A percentile compares a stretch with the other conserved stretches of the same genome.
Evolutionary conservation across 2,888 invertebrate genomes (phyloP).

Genomic region (Petrolisthes cinctipes): DNA sequence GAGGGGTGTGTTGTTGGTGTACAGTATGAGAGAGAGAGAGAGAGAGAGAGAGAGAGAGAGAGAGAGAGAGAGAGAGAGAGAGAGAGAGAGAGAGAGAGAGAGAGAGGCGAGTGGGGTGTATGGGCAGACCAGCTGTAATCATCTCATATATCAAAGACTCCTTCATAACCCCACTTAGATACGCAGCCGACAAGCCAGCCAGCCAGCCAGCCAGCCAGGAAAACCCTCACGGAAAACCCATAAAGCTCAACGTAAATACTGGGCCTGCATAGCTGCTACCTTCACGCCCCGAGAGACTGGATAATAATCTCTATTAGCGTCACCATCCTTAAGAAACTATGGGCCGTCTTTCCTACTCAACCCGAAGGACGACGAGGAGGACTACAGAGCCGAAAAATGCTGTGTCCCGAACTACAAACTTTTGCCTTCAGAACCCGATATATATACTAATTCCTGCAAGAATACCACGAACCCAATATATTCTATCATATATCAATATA

Average conservation of each 20-base stretch:
- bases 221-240: not conserved
- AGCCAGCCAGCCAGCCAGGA: too few species aligned
- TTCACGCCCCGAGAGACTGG: not conserved
- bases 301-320: constrained; percentile 9
- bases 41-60: not conserved
- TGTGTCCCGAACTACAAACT: too few species aligned
- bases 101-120: not conserved
- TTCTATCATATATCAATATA: too few species aligned
- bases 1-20: too few species aligned
- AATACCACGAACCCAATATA: too few species aligned
- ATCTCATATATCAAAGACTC: too few species aligned
- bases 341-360: not conserved
- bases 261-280: constrained; percentile 7
- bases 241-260: constrained; percentile 13
- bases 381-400: not conserved
- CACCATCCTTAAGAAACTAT: constrained; percentile 15
- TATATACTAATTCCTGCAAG: too few species aligned
- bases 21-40: constrained; percentile 6
- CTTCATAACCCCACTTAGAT: too few species aligned
- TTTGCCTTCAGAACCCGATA: too few species aligned
- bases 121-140: not conserved
- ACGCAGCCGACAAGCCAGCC: too few species aligned
- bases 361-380: not conserved
- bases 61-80: constrained; percentile 14
- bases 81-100: constrained; percentile 21